A percentile compares a stretch with the other conserved stretches of the same genome.
Conservation (phyloP, 2,113 vertebrate genomes). For the Ia io region DNA sequence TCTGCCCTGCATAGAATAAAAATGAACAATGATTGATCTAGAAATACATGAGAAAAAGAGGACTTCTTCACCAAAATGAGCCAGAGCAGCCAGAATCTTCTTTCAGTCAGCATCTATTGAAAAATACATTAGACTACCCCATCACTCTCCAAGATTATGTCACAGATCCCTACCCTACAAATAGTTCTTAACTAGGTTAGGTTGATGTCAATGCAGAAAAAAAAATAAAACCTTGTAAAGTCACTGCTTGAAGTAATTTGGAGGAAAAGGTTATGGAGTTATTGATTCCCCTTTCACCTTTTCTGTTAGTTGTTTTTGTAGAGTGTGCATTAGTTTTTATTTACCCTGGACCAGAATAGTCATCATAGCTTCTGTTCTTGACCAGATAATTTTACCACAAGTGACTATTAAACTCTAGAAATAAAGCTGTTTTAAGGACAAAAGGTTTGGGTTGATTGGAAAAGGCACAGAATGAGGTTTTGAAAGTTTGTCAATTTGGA, state of each 20-base stretch:
- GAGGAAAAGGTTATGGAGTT: not conserved
- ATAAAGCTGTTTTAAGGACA: not conserved
- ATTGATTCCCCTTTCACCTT: not conserved
- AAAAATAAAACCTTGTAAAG: not conserved
- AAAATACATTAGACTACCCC: not conserved
- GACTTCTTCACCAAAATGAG: not conserved
- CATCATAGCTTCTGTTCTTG: not conserved
- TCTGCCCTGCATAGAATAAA: not conserved
- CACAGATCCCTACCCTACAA: not conserved
- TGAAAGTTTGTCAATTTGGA: not conserved
- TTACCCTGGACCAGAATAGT: not conserved
- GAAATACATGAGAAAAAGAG: not conserved
- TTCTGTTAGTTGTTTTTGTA: not conserved
- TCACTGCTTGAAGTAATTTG: not conserved
- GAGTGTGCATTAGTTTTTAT: not conserved
- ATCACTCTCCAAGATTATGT: not conserved
- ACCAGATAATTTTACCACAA: constrained; percentile 39
- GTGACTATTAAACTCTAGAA: not conserved
- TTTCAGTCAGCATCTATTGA: not conserved
- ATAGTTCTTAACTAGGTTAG: not conserved
- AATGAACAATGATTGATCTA: not conserved
- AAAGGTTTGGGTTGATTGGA: constrained; percentile 16
- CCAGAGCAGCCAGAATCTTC: not conserved
- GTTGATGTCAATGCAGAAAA: not conserved
- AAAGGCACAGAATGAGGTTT: constrained; percentile 7